Percentiles rank a stretch among this genome's conserved stretches.
phyloP scores from a whole-genome alignment of 2,113 vertebrate genomes.

The Pelecanus crispus region DNA sequence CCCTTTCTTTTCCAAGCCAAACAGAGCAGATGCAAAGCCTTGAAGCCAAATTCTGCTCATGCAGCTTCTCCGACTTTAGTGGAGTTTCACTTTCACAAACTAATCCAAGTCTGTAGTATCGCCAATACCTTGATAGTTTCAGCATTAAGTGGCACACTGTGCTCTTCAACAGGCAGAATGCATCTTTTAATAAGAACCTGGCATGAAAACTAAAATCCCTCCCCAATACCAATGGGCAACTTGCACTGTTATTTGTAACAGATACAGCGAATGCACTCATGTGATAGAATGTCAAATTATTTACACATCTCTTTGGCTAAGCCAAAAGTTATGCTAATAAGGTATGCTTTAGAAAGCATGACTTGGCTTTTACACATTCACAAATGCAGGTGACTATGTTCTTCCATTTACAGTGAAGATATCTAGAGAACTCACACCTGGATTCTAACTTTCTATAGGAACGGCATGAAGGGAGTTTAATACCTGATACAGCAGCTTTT shows the following conservation, averaged over 20 bases:
- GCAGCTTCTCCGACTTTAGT: not conserved
- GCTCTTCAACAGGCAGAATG: not conserved
- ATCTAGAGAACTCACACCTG: not conserved
- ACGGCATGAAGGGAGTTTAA: not conserved
- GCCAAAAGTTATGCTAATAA: not conserved
- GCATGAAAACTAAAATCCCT: not conserved
- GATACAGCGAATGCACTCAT: not conserved
- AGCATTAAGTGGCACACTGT: not conserved
- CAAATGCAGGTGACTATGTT: not conserved
- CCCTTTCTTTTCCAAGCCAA: not conserved
- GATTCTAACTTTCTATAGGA: not conserved
- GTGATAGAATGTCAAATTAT: not conserved
- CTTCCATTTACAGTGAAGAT: not conserved
- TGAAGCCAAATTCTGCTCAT: not conserved
- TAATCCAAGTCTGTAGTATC: not conserved
- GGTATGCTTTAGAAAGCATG: not conserved
- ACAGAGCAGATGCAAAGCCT: not conserved
- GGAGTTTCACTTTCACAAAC: not conserved
- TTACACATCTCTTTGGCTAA: not conserved
- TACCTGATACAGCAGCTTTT: conserved; percentile 89
- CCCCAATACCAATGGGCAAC: not conserved
- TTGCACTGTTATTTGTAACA: not conserved
- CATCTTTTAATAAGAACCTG: not conserved
- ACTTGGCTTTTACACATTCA: not conserved
- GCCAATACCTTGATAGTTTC: not conserved